phyloP scores from a whole-genome alignment of 2,113 vertebrate genomes.

The Entomyzon cyanotis region DNA sequence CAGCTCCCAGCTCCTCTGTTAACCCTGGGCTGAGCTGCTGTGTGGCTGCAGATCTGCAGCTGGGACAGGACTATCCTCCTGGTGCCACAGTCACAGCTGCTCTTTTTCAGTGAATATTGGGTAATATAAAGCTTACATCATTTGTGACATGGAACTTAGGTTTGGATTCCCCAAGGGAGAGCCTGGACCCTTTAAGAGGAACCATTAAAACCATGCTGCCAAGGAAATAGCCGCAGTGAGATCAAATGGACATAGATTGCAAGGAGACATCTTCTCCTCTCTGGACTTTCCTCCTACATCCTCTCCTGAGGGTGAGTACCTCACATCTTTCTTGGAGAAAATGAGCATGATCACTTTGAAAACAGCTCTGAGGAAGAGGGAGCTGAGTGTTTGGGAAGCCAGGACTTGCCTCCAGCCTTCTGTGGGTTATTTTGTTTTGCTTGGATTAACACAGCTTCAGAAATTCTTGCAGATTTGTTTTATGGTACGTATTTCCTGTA shows the following conservation, averaged over 20 bases:
- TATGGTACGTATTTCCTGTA: constrained; percentile 23
- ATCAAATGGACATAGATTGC: neutral
- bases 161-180: neutral
- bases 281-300: neutral
- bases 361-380: neutral
- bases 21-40: neutral
- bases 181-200: neutral
- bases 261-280: neutral
- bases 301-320: neutral
- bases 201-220: neutral
- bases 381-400: neutral
- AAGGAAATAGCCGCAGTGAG: neutral
- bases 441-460: constrained; percentile 22
- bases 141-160: neutral
- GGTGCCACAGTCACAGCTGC: neutral
- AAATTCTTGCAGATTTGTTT: constrained; percentile 13
- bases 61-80: neutral
- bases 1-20: neutral
- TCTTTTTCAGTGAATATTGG: neutral
- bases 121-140: neutral
- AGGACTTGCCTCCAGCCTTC: neutral
- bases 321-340: neutral
- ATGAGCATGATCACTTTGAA: neutral
- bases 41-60: neutral
- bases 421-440: constrained; percentile 15